Base-by-base conservation (phyloP, 1,140 invertebrate genomes). In the Drosophila serrata region DNA sequence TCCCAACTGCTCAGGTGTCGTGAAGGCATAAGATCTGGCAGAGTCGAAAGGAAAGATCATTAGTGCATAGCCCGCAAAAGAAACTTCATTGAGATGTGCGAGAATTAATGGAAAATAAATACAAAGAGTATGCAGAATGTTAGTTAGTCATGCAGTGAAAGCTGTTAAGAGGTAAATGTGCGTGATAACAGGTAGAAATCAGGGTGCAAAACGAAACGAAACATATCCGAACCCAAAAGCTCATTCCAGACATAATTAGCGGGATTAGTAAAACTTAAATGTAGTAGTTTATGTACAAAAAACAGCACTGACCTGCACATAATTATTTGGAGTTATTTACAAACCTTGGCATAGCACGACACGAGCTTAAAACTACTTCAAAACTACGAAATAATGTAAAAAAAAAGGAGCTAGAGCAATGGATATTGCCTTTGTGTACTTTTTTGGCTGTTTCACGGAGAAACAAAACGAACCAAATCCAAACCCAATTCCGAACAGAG, bases 1-100 rank as follows among this genome's bases (percentile, higher is more conserved):
- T 96, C 94, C 96, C 95, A 96, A 59, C 94, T 94, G 35, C 57
- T 91, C 17, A 92, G 49, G 13, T 68, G 74, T 45, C 85, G 79
- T 12, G 78, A 64, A 15, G 86, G 69, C 29, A 35, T 29, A 42
- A 75, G 78, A 75, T 90, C 86, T 88, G 48, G 13, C 31, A 9
- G 22, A 60, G 40, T 62, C 43, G 35, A 49, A 24, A 45, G 3
- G n/a, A 19, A 7, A 8, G 9, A 22, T 39, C 56, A 42, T 84
- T 56, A 46, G 24, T 13, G 15, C 0, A 9, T 22, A 0, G 12
- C 7, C 29, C 7, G 0, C 17, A 22, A 13, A 27, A 6, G 7
- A 24, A 6, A 15, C 2, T 49, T 12, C 27, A 31, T 49, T 27
- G 29, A 42, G 51, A 65, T 59, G 69, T 79, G 85, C 67, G 81